phyloP scores from a whole-genome alignment of 2,113 vertebrate genomes.

The Pelvicachromis taeniatus region DNA sequence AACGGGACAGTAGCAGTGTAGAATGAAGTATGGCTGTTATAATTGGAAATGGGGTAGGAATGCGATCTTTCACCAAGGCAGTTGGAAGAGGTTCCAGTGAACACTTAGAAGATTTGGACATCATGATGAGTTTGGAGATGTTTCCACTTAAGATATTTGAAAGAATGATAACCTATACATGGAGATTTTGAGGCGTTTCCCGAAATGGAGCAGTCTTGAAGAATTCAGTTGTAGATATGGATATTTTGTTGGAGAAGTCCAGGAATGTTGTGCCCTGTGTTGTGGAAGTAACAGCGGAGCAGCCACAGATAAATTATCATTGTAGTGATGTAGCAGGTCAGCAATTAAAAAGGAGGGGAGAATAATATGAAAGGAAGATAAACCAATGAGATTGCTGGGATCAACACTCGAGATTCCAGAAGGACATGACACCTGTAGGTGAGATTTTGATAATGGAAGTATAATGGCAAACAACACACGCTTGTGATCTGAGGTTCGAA shows the following conservation, averaged over 20 bases:
- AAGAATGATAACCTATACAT: neutral
- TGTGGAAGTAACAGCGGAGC: neutral
- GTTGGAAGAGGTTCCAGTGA: neutral
- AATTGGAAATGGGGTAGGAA: neutral
- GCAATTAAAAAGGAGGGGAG: neutral
- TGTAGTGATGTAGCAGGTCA: neutral
- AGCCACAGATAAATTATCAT: neutral
- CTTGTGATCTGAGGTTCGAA: neutral
- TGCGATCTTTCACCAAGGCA: neutral
- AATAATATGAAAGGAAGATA: neutral
- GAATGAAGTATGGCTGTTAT: neutral
- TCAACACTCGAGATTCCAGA: neutral
- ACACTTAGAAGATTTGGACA: neutral
- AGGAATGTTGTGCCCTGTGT: neutral
- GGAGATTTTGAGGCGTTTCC: neutral
- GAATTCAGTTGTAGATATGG: neutral
- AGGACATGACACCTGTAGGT: neutral
- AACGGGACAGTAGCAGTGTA: neutral
- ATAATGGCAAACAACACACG: neutral
- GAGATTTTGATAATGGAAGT: neutral
- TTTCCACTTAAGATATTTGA: neutral
- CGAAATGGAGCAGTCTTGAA: neutral
- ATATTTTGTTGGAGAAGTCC: neutral
- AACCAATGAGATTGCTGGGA: neutral
- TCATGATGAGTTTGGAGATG: neutral